Base-by-base conservation (phyloP, 2,113 vertebrate species). In the Sterrhoptilus dennistouni region DNA sequence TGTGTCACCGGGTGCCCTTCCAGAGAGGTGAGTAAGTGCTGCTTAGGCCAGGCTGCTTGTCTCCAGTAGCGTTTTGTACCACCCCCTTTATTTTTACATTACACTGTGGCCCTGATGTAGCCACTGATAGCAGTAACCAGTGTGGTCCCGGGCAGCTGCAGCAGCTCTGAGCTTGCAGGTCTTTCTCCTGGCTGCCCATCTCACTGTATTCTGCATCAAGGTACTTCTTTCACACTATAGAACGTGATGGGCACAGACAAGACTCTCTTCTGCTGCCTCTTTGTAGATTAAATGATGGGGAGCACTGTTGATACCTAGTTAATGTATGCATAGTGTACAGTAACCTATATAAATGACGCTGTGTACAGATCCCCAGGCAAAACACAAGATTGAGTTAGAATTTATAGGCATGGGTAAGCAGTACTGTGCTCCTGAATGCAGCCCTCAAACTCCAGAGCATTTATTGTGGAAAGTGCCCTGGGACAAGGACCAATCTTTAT, bases 381-480 rank as follows among this genome's bases (percentile, higher is more conserved):
- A 91, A 64, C 56, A 47, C 4, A 31, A 72, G 66, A 0, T 2
- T 65, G 71, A 63, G 13, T 79, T 72, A 45, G 70, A 72, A 72
- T 95, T 91, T 65, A 69, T 70, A 83, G 95, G 57, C 78, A 28
- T 69, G 35, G 23, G 25, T 78, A 84, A 91, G 64, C 50, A 72
- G 59, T 9, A 9, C 70, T 40, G 40, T 53, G 56, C 57, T 82
- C 36, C 52, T 59, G 47, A 79, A 68, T 49, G 66, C 66, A 83
- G 59, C 44, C 47, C 44, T 81, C 76, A 60, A 87, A 78, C 80
- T 68, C 76, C 68, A 36, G 52, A 83, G 38, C 52, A 19, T 66
- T 96, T 95, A 68, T 84, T 96, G 94, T 95, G 96, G 94, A 97
- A 97, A 95, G 47, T 83, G 93, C 95, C 95, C 89, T 95, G 76